Base-by-base conservation (phyloP, 1,140 invertebrate species). In the Mizuhopecten yessoensis region DNA sequence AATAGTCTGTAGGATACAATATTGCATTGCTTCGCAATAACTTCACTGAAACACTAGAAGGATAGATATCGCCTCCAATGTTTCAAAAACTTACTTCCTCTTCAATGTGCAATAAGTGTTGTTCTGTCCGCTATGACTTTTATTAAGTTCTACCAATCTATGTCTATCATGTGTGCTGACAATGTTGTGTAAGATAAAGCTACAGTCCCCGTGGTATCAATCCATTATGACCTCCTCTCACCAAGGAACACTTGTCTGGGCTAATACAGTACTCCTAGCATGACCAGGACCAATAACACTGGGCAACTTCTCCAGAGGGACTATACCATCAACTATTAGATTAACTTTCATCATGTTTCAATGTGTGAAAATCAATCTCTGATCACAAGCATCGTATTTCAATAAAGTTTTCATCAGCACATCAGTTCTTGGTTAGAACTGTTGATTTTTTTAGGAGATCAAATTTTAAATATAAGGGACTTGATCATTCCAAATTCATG, bases 201-300 rank as follows among this genome's bases (percentile, higher is more conserved):
- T n/a, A n/a, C 36, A 39, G 36, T 45, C 11, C 57, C 57, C 7
- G n/a, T 75, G 17, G 5, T 75, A 29, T 75, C 57, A 75, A 75
- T 75, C n/a, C 5, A 75, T n/a, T 7, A 29, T 13, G n/a, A 75
- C 23, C 11, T 23, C 45, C n/a, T 39, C 57, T 75, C 57, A 29
- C 57, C n/a, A 75, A 75, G 57, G 57, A 75, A n/a, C 23, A 75
- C 17, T n/a, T 75, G 57, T 75, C 57, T 75, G n/a, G n/a, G 57
- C n/a, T 75, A 75, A 75, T 75, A 29, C 57, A n/a, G n/a, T n/a
- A n/a, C n/a, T n/a, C n/a, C n/a, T n/a, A n/a, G 29, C 23, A 75
- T 75, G 57, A n/a, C 45, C 23, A 57, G 20, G 45, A 57, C 57
- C 57, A n/a, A 5, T 75, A 29, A 75, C 17, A 75, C 23, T n/a